Evolutionary conservation across 92 coral and sea anemone species (phyloP), one percentile per base, ranked within the genome.

Genomic region (Zoanthus gigantus): DNA sequence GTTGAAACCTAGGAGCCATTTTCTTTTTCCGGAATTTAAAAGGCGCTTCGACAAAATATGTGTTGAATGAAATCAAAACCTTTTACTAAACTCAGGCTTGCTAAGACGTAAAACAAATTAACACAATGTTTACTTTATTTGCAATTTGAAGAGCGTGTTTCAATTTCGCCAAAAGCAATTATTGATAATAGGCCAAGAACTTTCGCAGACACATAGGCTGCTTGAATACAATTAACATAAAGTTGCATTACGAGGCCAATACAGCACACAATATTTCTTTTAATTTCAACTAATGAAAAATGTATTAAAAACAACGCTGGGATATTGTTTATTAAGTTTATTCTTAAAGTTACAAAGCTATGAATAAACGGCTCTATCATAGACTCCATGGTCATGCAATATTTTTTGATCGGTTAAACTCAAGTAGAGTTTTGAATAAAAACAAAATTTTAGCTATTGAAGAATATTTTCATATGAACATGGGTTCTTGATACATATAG

Each of bases 121-220:
- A 45, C 5, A 1, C 23, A 23, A n/a, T 81, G 85, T 81, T 81
- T 81, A 81, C 75, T 81, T 81, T 65, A 65, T 65, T 66, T 50
- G 60, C 48, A 74, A 45, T 81, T 66, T 81, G 37, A 45, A 10
- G 74, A 81, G 75, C 85, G 85, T 81, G 75, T 44, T 67, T 30
- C 47, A 66, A 65, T 81, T 81, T 81, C 29, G 74, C 85, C 74
- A 81, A 81, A 65, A 81, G 85, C 75, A 50, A 66, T 81, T 28
- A 65, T 23, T 63, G 85, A 81, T 66, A 81, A 81, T 81, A 45
- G 56, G 56, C 9, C 9, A 11, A 50, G 56, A 7, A 2, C 9
- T 50, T 81, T 28, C 28, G 85, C 74, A 81, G 85, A 81, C 85
- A 44, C 37, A 1, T n/a, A n/a, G 85, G 75, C 85, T 46, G 18